A percentile compares a stretch with the other conserved stretches of the same genome.
Evolutionary conservation across 2,888 invertebrate genomes (phyloP).

Genomic region (Eledone cirrhosa): DNA sequence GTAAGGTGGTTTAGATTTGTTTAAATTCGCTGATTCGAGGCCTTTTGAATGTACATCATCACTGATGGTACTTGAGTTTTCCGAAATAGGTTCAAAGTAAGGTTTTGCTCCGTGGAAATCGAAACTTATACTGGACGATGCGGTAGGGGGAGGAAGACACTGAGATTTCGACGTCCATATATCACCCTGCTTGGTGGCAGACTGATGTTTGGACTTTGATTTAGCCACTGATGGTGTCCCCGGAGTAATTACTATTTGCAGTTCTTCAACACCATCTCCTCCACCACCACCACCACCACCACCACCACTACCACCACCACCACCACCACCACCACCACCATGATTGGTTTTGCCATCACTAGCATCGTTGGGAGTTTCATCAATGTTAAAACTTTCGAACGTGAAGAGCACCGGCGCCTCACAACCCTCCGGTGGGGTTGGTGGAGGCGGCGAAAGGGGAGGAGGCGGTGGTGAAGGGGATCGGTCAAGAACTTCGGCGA

Average conservation of each 20-base stretch:
- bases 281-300: background rate
- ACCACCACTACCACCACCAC: background rate
- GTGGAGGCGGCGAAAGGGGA: background rate
- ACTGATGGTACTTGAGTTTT: background rate
- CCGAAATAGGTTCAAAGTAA: constrained; percentile 4
- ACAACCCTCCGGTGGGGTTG: background rate
- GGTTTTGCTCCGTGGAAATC: background rate
- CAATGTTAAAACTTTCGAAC: too few species aligned
- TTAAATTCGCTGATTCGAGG: background rate
- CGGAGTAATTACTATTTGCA: background rate
- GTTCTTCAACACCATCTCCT: too few species aligned
- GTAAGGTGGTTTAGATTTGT: background rate
- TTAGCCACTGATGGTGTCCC: background rate
- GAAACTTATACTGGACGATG: background rate
- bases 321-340: background rate
- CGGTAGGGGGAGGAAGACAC: background rate
- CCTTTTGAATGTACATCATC: background rate
- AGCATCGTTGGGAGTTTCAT: background rate
- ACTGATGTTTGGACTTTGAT: background rate
- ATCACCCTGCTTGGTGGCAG: background rate
- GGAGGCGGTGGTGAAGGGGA: background rate
- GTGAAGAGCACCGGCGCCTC: too few species aligned
- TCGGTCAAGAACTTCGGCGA: background rate
- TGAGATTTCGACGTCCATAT: constrained; percentile 2
- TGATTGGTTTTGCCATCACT: background rate